A percentile compares a stretch with the other conserved stretches of the same genome.
phyloP scores from a whole-genome alignment of 2,888 invertebrate species.

The Drosophila conformis region DNA sequence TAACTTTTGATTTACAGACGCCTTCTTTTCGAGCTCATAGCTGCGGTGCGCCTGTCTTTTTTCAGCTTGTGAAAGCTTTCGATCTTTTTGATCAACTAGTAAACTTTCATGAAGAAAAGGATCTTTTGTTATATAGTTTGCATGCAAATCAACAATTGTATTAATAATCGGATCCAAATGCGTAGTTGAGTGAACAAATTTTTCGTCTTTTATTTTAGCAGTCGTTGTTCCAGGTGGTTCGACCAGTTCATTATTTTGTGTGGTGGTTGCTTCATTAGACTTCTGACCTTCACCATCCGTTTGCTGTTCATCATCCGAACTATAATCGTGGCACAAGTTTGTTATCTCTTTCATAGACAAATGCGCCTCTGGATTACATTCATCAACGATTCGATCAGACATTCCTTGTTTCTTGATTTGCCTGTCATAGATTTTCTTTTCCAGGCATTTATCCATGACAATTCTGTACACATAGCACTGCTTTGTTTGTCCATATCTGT shows the following conservation, averaged over 20 bases:
- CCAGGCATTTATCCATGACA: conserved; percentile 98
- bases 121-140: conserved; percentile 89
- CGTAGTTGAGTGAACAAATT: conserved; percentile 41
- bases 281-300: conserved; percentile 55
- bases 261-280: conserved; percentile 23
- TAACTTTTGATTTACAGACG: conserved; percentile 88
- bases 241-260: conserved; percentile 11
- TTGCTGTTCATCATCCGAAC: conserved; percentile 94
- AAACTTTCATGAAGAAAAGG: conserved; percentile 98
- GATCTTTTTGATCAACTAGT: conserved; percentile 96
- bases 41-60: conserved; percentile 95
- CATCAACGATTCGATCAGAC: conserved; percentile 99
- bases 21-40: conserved; percentile 97
- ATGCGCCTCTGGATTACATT: conserved; percentile 98
- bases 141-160: conserved; percentile 88
- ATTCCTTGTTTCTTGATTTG: conserved; percentile 99
- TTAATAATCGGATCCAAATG: conserved; percentile 94
- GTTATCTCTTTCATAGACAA: conserved; percentile 95
- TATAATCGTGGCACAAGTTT: conserved; percentile 95
- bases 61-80: conserved; percentile 96
- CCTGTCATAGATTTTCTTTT: conserved; percentile 98
- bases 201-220: conserved; percentile 43
- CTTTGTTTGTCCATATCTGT: conserved; percentile 95
- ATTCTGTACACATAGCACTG: conserved; percentile 98
- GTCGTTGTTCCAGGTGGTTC: not conserved